Conservation (phyloP, 2,888 invertebrate genomes). For the Agrotis puta region DNA sequence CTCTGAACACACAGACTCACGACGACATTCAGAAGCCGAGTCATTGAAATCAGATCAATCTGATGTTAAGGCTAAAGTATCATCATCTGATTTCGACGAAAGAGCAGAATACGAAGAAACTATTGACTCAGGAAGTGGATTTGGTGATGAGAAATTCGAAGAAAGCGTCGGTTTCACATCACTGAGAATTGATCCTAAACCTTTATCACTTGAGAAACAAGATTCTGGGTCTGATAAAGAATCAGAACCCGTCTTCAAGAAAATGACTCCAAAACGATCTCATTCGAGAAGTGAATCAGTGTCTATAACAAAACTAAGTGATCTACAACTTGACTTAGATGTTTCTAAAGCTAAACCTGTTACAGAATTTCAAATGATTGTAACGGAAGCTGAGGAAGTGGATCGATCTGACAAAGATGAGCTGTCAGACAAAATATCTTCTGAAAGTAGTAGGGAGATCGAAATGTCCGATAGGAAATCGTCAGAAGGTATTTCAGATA, state of each 20-base stretch:
- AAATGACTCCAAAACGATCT: conserved; percentile 84
- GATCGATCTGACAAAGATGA: conserved; percentile 88
- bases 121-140: conserved; percentile 87
- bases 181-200: conserved; percentile 82
- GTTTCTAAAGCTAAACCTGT: conserved; percentile 79
- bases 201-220: conserved; percentile 80
- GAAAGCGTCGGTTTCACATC: conserved; percentile 87
- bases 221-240: conserved; percentile 85
- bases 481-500: conserved; percentile 89
- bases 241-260: conserved; percentile 84
- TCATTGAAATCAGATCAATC: conserved; percentile 89
- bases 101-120: conserved; percentile 88
- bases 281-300: conserved; percentile 88
- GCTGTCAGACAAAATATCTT: conserved; percentile 88
- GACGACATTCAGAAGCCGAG: conserved; percentile 89
- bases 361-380: conserved; percentile 83
- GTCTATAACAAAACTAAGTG: conserved; percentile 85
- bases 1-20: conserved; percentile 88
- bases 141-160: conserved; percentile 89
- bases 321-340: conserved; percentile 80
- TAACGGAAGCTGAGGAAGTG: conserved; percentile 88
- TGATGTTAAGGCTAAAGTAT: conserved; percentile 86
- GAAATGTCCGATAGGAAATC: conserved; percentile 89
- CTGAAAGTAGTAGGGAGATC: conserved; percentile 88
- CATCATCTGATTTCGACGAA: conserved; percentile 89